Percentiles rank a stretch among this genome's conserved stretches.
Conservation (phyloP, 2,888 invertebrate genomes). For the Pogonocherus hispidulus region DNA sequence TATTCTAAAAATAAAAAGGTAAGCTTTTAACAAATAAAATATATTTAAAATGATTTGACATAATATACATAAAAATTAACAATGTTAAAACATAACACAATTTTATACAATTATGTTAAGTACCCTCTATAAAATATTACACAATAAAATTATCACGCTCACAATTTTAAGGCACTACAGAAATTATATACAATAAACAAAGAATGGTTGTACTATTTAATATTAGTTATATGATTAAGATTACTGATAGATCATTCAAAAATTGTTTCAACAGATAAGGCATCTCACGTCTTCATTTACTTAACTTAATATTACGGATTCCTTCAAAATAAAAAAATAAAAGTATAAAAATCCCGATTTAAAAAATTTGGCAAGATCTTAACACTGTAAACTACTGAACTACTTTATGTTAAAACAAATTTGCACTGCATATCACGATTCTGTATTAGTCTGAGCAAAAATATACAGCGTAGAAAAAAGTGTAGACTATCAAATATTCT, state of each 20-base stretch:
- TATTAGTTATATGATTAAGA: slow-evolving; percentile 27
- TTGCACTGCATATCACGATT: slow-evolving; percentile 46
- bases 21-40: slow-evolving; percentile 42
- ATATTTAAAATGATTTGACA: slow-evolving; percentile 45
- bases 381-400: slow-evolving; percentile 16
- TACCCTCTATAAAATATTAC: slow-evolving; percentile 47
- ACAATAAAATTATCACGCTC: slow-evolving; percentile 51
- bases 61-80: slow-evolving; percentile 47
- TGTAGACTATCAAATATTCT: too few relatives aligned
- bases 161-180: slow-evolving; percentile 53
- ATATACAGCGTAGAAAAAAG: slow-evolving; percentile 3
- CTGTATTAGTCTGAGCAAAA: slow-evolving; percentile 44
- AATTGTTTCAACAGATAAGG: slow-evolving; percentile 24
- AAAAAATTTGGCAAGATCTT: slow-evolving; percentile 35
- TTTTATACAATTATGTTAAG: slow-evolving; percentile 45
- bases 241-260: slow-evolving; percentile 28
- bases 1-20: too few relatives aligned
- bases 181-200: slow-evolving; percentile 42
- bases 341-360: slow-evolving; percentile 24
- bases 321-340: slow-evolving; percentile 26
- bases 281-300: slow-evolving; percentile 1
- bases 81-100: slow-evolving; percentile 46
- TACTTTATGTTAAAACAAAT: slow-evolving; percentile 35
- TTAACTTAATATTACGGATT: neutral
- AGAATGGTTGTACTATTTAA: slow-evolving; percentile 36